phyloP scores from a whole-genome alignment of 2,888 invertebrate species.

The Branchellion lobata region DNA sequence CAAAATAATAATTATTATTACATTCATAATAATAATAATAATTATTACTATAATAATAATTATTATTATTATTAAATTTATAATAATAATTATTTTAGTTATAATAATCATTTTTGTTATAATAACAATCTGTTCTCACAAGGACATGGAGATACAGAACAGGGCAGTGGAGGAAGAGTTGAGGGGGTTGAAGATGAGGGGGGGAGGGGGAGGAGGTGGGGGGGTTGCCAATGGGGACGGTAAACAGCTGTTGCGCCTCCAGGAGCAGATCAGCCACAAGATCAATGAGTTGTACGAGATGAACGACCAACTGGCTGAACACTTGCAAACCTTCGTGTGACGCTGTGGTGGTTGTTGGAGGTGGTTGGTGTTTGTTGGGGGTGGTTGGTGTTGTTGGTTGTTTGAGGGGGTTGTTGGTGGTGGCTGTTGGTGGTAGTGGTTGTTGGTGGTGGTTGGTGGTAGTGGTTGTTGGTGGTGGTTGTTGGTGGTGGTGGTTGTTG shows the following conservation, averaged over 20 bases:
- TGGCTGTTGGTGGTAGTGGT: too few relatives aligned
- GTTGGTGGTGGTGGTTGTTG: too few relatives aligned
- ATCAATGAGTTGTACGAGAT: conserved; percentile 57
- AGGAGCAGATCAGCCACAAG: conserved; percentile 57
- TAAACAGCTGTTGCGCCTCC: conserved; percentile 55
- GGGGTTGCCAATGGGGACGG: conserved; percentile 50
- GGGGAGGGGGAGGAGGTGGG: not conserved
- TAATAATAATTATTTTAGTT: too few relatives aligned
- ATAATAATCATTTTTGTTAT: too few relatives aligned
- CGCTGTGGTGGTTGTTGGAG: not conserved
- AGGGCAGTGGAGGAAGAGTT: not conserved
- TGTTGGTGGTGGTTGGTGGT: too few relatives aligned
- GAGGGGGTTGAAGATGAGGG: not conserved
- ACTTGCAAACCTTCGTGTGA: conserved; percentile 33
- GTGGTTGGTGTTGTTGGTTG: too few relatives aligned
- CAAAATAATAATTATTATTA: not conserved
- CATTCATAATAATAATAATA: too few relatives aligned
- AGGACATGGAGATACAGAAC: not conserved
- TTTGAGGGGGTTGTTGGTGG: too few relatives aligned
- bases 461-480: too few relatives aligned
- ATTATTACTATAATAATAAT: too few relatives aligned
- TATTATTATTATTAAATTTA: too few relatives aligned
- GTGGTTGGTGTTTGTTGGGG: not conserved
- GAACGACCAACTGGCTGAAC: conserved; percentile 49
- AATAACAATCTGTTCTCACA: too few relatives aligned